A percentile compares a stretch with the other conserved stretches of the same genome.
Evolutionary conservation across 2,113 vertebrate species (phyloP).

Genomic region (Toxotes chatareus): DNA sequence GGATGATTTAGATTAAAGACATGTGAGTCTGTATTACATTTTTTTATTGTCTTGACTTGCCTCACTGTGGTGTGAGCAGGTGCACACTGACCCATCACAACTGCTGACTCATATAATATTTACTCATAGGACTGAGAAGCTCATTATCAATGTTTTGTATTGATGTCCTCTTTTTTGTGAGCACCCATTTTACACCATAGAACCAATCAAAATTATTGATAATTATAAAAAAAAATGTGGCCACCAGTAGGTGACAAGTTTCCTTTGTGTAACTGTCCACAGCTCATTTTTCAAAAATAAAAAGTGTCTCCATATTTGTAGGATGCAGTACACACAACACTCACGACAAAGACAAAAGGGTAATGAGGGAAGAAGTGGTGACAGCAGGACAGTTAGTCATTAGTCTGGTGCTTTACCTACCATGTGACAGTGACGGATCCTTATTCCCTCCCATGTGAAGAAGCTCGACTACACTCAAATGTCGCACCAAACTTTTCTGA

Average conservation of each 20-base stretch:
- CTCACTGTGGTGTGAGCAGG: too few species aligned
- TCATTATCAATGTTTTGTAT: too few species aligned
- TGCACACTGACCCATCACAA: too few species aligned
- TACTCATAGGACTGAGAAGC: too few species aligned
- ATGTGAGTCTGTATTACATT: too few species aligned
- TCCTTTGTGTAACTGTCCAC: background rate
- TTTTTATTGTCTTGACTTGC: too few species aligned
- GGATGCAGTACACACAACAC: background rate
- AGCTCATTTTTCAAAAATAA: background rate
- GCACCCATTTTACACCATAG: background rate
- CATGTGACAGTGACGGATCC: background rate
- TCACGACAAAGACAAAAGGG: background rate
- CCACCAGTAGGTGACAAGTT: background rate
- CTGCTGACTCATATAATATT: too few species aligned
- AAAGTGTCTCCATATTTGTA: background rate
- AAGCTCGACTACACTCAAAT: constrained; percentile 29
- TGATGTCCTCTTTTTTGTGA: too few species aligned
- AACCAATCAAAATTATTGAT: background rate
- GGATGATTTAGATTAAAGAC: too few species aligned
- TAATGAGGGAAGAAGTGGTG: background rate
- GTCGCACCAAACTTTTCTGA: background rate
- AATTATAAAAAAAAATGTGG: too few species aligned
- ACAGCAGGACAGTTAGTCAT: background rate
- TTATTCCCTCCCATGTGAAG: background rate
- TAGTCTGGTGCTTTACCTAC: constrained; percentile 18